These are phyloP conservation scores for Byasa hedistus DNA, from an alignment of 2,888 invertebrate species.

Conservation along the genomic window DNA sequence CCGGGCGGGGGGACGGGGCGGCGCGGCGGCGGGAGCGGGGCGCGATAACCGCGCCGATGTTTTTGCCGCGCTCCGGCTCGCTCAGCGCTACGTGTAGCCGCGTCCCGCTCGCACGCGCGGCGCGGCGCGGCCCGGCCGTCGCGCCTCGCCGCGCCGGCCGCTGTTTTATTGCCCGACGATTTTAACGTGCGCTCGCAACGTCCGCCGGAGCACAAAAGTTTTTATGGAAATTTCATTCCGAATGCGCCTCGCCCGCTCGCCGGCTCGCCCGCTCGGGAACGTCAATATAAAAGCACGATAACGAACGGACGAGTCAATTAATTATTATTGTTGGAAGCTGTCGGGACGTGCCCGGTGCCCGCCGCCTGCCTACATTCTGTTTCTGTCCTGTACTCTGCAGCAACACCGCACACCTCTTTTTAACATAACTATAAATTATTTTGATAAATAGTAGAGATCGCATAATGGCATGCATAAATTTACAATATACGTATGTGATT, in stretches of 20 bases:
- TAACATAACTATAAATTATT: constrained; percentile 33
- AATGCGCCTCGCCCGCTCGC: constrained; percentile 74
- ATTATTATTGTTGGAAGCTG: constrained; percentile 79
- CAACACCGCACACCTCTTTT: no score
- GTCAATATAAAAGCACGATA: constrained; percentile 80
- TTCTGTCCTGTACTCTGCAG: constrained; percentile 46
- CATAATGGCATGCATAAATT: background rate
- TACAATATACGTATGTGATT: no score
- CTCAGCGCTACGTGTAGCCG: constrained; percentile 63
- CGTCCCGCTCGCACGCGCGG: constrained; percentile 69
- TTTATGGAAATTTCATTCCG: constrained; percentile 81
- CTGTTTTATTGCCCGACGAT: constrained; percentile 80
- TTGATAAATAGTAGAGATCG: constrained; percentile 20
- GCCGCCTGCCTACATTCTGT: constrained; percentile 59
- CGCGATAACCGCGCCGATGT: constrained; percentile 76
- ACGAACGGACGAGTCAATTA: constrained; percentile 81
- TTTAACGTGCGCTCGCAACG: constrained; percentile 81
- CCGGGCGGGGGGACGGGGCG: constrained; percentile 46
- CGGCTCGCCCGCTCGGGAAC: constrained; percentile 71
- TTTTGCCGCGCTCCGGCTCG: constrained; percentile 76
- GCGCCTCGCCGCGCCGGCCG: constrained; percentile 78
- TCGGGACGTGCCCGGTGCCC: constrained; percentile 58
- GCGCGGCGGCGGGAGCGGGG: constrained; percentile 45
- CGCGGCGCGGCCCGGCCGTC: constrained; percentile 54
- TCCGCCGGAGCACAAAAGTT: constrained; percentile 80